These are phyloP conservation scores for Netelia inedita DNA, from an alignment of 2,888 invertebrate genomes.

Conservation along the genomic window DNA sequence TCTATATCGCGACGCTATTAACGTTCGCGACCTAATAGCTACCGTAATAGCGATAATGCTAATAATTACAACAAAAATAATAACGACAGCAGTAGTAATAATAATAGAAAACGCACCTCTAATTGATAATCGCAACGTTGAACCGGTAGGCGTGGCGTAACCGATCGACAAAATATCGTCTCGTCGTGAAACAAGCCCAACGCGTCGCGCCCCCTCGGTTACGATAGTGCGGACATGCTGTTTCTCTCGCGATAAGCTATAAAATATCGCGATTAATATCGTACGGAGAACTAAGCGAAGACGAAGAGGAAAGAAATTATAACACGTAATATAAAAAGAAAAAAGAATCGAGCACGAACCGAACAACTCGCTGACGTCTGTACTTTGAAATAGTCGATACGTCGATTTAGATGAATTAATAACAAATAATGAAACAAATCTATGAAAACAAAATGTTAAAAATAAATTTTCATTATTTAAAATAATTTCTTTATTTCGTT, in stretches of 20 bases:
- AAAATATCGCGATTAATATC: slow-evolving; percentile 41
- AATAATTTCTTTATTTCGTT: background rate
- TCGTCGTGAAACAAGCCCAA: slow-evolving; percentile 9
- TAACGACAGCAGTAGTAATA: slow-evolving; percentile 38
- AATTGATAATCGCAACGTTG: slow-evolving; percentile 72
- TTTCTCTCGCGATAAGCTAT: slow-evolving; percentile 36
- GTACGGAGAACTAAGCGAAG: background rate
- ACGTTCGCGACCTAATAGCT: slow-evolving; percentile 65
- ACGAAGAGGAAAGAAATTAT: slow-evolving; percentile 17
- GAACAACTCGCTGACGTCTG: background rate
- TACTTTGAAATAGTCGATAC: too few relatives aligned
- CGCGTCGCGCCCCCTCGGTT: background rate
- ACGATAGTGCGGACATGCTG: slow-evolving; percentile 1
- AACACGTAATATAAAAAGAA: slow-evolving; percentile 20
- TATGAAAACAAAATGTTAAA: background rate
- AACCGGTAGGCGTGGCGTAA: slow-evolving; percentile 56
- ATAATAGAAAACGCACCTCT: slow-evolving; percentile 55
- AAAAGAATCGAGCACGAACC: background rate
- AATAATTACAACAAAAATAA: slow-evolving; percentile 45
- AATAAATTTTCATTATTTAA: background rate
- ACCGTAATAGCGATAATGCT: slow-evolving; percentile 41
- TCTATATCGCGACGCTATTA: slow-evolving; percentile 63
- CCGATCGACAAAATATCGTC: slow-evolving; percentile 60
- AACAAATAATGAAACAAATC: background rate
- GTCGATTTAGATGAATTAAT: background rate